Evolutionary conservation across 2,113 vertebrate genomes (phyloP), one percentile per base, ranked within the genome.

Genomic region (Ibidorhyncha struthersii): DNA sequence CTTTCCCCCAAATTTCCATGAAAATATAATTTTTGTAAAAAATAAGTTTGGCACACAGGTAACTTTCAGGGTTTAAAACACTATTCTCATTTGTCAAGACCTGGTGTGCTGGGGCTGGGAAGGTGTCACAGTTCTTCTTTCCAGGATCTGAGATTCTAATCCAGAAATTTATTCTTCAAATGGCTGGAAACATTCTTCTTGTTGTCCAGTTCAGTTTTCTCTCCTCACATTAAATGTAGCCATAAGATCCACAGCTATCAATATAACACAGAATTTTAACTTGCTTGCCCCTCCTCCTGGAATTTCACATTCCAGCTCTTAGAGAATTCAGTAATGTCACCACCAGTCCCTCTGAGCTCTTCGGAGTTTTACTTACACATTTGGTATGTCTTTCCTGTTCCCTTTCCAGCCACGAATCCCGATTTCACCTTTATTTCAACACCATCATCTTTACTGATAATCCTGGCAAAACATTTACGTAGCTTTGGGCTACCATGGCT

Each of bases 351-450:
- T 72, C 43, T 43, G 50, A 86, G 23, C 16, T 70, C 47, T 66
- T 40, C 4, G 4, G 30, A 76, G 9, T 22, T 85, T 32, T 52
- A 38, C 32, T 84, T 53, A 63, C 1, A 32, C 7, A 55, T 45
- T 70, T 0, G 0, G 8, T 38, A 82, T 5, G 8, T 71, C 49
- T 72, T 70, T 21, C 0, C 0, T 21, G 47, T 40, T 67, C 34
- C 50, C 59, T 58, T 78, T 86, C 32, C 56, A 83, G 72, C 7
- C 19, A 38, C 47, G 66, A 34, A 58, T 14, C 36, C 40, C 21
- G 14, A 65, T 76, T 86, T 90, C 88, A 22, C 30, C 49, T 63
- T 74, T 81, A 85, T 76, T 93, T 95, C 85, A 65, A 53, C 69
- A 49, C 40, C 70, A 52, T 47, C 34, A 61, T 45, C 30, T 66